Evolutionary conservation across 2,888 invertebrate species (phyloP).

Genomic region (Bedellia somnulentella): DNA sequence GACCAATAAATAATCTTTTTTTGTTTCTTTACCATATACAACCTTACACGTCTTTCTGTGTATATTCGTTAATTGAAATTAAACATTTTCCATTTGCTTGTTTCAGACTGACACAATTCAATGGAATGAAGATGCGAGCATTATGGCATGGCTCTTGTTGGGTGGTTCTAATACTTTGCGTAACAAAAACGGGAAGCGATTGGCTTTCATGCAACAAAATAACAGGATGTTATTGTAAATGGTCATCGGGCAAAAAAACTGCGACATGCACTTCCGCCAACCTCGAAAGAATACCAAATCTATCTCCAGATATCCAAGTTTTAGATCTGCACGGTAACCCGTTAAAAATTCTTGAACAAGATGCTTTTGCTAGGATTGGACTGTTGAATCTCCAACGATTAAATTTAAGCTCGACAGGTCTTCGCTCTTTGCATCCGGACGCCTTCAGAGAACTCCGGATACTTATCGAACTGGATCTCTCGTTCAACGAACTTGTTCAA

Average conservation of each 20-base stretch:
- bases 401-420: constrained; percentile 72
- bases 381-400: constrained; percentile 83
- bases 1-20: no score
- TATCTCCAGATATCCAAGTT: constrained; percentile 61
- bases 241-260: constrained; percentile 89
- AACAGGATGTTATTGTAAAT: constrained; percentile 81
- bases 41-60: no score
- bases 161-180: constrained; percentile 23
- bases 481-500: constrained; percentile 74
- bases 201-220: constrained; percentile 82
- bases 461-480: constrained; percentile 83
- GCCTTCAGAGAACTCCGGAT: constrained; percentile 84
- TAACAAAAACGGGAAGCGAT: constrained; percentile 53
- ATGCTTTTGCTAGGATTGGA: constrained; percentile 77
- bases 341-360: constrained; percentile 69
- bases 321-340: constrained; percentile 81
- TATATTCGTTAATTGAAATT: no score
- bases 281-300: constrained; percentile 69
- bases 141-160: constrained; percentile 25
- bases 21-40: no score
- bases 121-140: constrained; percentile 44
- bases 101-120: constrained; percentile 32
- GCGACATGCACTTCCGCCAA: constrained; percentile 80
- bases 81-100: constrained; percentile 12
- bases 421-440: constrained; percentile 74